Conservation (phyloP, 2,888 invertebrate species). For the Acanthopleura granulata region DNA sequence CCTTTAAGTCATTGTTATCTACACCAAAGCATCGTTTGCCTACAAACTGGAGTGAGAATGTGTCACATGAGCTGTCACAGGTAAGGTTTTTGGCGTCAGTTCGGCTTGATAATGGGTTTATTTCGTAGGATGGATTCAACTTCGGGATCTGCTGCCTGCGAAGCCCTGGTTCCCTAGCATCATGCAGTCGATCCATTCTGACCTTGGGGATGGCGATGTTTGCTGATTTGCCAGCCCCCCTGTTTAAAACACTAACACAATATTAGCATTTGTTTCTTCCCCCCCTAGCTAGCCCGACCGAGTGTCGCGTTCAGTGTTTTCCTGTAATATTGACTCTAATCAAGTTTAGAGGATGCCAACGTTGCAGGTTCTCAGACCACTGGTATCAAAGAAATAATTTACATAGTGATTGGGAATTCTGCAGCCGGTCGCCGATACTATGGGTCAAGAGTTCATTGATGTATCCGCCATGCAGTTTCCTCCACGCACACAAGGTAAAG, state of each 20-base stretch:
- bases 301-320: not conserved
- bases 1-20: too few relatives aligned
- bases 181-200: not conserved
- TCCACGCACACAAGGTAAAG: too few relatives aligned
- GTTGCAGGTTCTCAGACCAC: not conserved
- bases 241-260: not conserved
- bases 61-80: too few relatives aligned
- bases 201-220: not conserved
- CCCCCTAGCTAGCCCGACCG: not conserved
- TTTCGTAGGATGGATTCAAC: too few relatives aligned
- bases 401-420: not conserved
- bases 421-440: not conserved
- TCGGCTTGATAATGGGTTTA: too few relatives aligned
- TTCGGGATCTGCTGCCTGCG: too few relatives aligned
- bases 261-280: not conserved
- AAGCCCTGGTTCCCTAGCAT: too few relatives aligned
- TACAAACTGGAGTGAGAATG: too few relatives aligned
- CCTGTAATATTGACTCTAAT: slow-evolving; percentile 1
- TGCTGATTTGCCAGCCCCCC: not conserved
- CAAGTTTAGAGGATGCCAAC: not conserved
- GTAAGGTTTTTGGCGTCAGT: too few relatives aligned
- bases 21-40: too few relatives aligned
- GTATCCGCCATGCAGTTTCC: too few relatives aligned
- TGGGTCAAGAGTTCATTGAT: slow-evolving; percentile 1
- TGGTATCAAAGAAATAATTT: slow-evolving; percentile 4